These are phyloP conservation scores for Vesta saturnalis DNA, from an alignment of 2,888 invertebrate genomes.

Conservation along the genomic window DNA sequence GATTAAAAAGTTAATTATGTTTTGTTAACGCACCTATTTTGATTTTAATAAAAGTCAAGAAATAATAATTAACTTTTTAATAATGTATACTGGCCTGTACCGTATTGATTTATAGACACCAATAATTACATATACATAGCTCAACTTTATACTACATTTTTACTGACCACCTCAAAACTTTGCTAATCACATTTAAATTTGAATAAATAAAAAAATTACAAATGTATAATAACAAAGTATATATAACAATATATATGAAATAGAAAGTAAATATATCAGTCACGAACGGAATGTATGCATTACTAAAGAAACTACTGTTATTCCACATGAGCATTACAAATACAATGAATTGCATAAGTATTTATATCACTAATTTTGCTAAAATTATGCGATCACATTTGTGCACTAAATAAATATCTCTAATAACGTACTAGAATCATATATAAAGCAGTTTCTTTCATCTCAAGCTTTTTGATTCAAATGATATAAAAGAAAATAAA, in stretches of 20 bases:
- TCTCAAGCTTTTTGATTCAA: no score
- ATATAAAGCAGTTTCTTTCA: not conserved
- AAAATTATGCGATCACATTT: slow-evolving; percentile 16
- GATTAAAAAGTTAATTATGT: no score
- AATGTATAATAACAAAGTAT: not conserved
- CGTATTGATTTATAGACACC: not conserved
- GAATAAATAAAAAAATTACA: not conserved
- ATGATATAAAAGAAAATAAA: no score
- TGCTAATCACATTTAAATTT: not conserved
- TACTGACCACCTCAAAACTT: no score
- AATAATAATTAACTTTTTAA: not conserved
- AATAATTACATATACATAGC: not conserved
- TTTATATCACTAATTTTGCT: slow-evolving; percentile 4
- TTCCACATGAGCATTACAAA: not conserved
- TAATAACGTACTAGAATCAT: not conserved
- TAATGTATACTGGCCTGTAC: slow-evolving; percentile 3
- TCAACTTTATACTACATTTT: not conserved
- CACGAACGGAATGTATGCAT: slow-evolving; percentile 6
- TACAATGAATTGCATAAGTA: not conserved
- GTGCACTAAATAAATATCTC: slow-evolving; percentile 13
- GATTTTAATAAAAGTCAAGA: no score
- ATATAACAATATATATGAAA: not conserved
- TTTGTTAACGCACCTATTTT: no score
- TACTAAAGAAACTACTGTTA: not conserved
- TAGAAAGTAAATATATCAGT: not conserved